Conservation (phyloP, 2,888 invertebrate species). For the Iphiclides podalirius region DNA sequence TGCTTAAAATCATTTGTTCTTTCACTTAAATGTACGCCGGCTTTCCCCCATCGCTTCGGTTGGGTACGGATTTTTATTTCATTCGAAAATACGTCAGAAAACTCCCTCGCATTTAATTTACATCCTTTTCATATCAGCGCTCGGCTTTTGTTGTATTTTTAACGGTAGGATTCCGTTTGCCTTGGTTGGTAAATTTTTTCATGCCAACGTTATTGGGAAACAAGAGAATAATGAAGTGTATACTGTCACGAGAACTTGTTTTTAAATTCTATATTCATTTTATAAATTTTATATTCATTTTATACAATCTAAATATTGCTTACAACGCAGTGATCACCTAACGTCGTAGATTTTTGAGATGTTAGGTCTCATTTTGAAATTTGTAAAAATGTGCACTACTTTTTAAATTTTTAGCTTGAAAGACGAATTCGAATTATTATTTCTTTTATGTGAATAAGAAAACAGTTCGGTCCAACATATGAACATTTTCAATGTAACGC, state of each 20-base stretch:
- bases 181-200: not conserved
- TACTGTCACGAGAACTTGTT: not conserved
- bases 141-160: not conserved
- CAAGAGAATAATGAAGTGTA: not conserved
- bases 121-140: not conserved
- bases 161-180: not conserved
- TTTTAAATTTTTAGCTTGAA: no score
- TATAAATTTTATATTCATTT: no score
- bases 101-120: not conserved
- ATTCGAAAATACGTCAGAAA: not conserved
- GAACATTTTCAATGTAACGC: no score
- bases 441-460: no score
- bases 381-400: no score
- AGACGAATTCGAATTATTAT: not conserved
- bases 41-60: not conserved
- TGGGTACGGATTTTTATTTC: constrained; percentile 7
- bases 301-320: no score
- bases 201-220: not conserved
- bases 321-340: no score
- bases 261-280: no score
- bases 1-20: constrained; percentile 18
- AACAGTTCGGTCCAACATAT: no score
- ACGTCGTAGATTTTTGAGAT: no score
- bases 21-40: constrained; percentile 5
- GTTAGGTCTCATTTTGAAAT: no score